A percentile compares a stretch with the other conserved stretches of the same genome.
These are phyloP conservation scores for Sebastolobus alascanus DNA, from an alignment of 2,797 vertebrate genomes.

Conservation along the genomic window DNA sequence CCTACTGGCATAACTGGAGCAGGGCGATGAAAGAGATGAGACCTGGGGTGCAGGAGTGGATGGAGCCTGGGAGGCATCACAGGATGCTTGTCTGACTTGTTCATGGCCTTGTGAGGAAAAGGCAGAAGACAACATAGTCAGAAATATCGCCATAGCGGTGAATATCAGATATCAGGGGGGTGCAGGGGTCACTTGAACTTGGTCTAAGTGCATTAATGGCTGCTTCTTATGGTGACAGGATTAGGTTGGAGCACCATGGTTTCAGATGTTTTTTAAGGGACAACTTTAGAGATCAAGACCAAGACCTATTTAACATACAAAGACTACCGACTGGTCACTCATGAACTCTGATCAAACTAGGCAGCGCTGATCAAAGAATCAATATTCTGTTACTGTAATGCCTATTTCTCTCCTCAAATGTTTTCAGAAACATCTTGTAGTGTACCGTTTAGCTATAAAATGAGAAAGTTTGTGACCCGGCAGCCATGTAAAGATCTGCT, in stretches of 20 bases:
- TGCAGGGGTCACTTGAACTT: slow-evolving; percentile 13
- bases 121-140: slow-evolving; percentile 7
- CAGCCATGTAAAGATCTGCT: too few relatives aligned
- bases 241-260: neutral
- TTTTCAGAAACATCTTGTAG: too few relatives aligned
- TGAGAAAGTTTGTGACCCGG: too few relatives aligned
- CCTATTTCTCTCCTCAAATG: too few relatives aligned
- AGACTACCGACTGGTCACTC: too few relatives aligned
- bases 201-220: slow-evolving; percentile 19
- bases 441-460: too few relatives aligned
- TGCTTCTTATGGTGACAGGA: neutral
- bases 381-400: too few relatives aligned
- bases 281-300: neutral
- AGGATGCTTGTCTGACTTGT: slow-evolving; percentile 22
- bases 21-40: neutral
- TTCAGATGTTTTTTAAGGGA: slow-evolving; percentile 12
- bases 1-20: neutral
- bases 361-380: too few relatives aligned
- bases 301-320: too few relatives aligned
- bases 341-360: too few relatives aligned
- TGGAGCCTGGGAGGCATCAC: neutral
- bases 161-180: slow-evolving; percentile 10
- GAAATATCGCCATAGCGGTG: neutral
- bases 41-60: neutral
- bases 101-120: slow-evolving; percentile 8